These are phyloP conservation scores for Atlantisia rogersi DNA, from an alignment of 2,113 vertebrate genomes.

Conservation along the genomic window DNA sequence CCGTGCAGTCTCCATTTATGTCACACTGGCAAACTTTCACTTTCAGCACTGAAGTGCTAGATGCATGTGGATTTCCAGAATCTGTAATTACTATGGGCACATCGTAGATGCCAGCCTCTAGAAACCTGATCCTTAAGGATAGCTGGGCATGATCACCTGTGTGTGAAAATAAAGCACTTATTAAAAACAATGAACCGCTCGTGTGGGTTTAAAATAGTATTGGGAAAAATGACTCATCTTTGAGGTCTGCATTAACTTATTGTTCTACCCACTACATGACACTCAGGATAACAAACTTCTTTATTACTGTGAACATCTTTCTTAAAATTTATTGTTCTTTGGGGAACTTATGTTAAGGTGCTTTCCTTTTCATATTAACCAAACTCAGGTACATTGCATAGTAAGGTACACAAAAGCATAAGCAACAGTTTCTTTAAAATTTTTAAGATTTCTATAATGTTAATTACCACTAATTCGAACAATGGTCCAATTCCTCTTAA, in stretches of 20 bases:
- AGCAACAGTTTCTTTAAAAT: not conserved
- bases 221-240: not conserved
- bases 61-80: constrained; percentile 93
- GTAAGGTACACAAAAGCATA: not conserved
- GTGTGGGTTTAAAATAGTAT: not conserved
- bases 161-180: not conserved
- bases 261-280: not conserved
- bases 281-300: not conserved
- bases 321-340: not conserved
- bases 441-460: not conserved
- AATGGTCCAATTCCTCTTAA: constrained; percentile 95
- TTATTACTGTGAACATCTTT: not conserved
- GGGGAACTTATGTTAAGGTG: not conserved
- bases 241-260: not conserved
- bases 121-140: constrained; percentile 88
- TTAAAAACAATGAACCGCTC: not conserved
- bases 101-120: constrained; percentile 93
- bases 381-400: not conserved
- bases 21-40: constrained; percentile 97
- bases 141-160: constrained; percentile 93
- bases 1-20: constrained; percentile 92
- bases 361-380: not conserved
- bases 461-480: constrained; percentile 88
- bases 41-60: constrained; percentile 91
- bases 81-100: constrained; percentile 95